Base-by-base conservation (phyloP, 2,888 invertebrate species). In the Diogma glabrata region DNA sequence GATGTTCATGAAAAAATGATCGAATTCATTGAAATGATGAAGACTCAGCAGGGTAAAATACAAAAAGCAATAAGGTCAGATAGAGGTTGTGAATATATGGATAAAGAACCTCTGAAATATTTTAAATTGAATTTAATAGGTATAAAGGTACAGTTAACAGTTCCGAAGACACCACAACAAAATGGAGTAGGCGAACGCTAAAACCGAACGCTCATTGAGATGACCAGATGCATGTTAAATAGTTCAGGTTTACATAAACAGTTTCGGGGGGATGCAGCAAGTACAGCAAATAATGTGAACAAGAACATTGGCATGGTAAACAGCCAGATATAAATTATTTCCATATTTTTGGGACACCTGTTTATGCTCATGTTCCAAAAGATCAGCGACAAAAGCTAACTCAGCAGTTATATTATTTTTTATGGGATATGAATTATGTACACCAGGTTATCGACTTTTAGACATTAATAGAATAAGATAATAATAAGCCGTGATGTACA, bases 211-310 rank as follows among this genome's bases (percentile, higher is more conserved):
- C n/a, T 28, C n/a, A 28, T 28, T 28, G 2, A 28, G 28, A 28
- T 28, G 2, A 28, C 28, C 9, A 9, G 28, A 12, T 28, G 3
- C n/a, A 28, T 3, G 2, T 3, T 28, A 28, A 28, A 9, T 28
- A 7, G 12, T 33, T 33, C 33, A 12, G 22, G 20, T 26, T 28
- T 51, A 30, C 51, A 45, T 46, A 30, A 51, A n/a, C 33, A 33
- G 33, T 57, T 57, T 38, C 60, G 60, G 57, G 58, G 55, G 26
- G 60, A 60, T 45, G 60, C 60, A 17, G 8, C 16, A 16, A 33
- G 6, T 33, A 33, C 33, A 33, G 33, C 33, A 16, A 33, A 33
- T 12, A n/a, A 33, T 16, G 16, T 36, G 16, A 36, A 47, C 33
- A 20, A 36, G 38, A 51, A 28, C 4, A 7, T 2, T 4, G 5